Conservation (phyloP, 2,797 vertebrate genomes). For the Fratercula arctica region DNA sequence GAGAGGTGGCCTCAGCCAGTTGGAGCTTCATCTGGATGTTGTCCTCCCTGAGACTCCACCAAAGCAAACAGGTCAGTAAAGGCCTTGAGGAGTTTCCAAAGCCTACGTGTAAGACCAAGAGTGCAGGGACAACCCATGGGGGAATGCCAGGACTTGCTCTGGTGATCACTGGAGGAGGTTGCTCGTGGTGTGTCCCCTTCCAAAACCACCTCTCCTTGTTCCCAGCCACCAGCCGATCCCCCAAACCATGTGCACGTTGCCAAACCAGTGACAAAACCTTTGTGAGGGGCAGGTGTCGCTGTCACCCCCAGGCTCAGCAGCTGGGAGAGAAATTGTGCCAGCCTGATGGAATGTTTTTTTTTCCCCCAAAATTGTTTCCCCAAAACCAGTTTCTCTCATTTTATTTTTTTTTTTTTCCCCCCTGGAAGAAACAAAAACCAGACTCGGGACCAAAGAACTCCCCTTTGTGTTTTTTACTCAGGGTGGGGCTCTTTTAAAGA, state of each 20-base stretch:
- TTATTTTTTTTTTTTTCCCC: neutral
- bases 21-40: neutral
- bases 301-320: neutral
- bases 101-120: accelerated
- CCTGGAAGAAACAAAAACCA: neutral
- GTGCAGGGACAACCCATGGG: neutral
- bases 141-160: neutral
- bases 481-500: neutral
- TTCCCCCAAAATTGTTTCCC: accelerated
- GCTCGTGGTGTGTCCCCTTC: neutral
- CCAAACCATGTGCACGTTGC: accelerated
- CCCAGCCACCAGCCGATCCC: neutral
- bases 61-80: accelerated
- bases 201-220: neutral
- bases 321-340: neutral
- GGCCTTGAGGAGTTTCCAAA: neutral
- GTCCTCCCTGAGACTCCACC: neutral
- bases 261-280: neutral
- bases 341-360: neutral
- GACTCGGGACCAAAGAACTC: neutral
- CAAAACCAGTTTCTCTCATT: neutral
- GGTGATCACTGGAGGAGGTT: neutral
- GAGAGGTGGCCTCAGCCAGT: neutral
- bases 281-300: accelerated
- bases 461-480: neutral